A percentile compares a stretch with the other conserved stretches of the same genome.
Conservation (phyloP, 1,140 invertebrate species). For the Plodia interpunctella region DNA sequence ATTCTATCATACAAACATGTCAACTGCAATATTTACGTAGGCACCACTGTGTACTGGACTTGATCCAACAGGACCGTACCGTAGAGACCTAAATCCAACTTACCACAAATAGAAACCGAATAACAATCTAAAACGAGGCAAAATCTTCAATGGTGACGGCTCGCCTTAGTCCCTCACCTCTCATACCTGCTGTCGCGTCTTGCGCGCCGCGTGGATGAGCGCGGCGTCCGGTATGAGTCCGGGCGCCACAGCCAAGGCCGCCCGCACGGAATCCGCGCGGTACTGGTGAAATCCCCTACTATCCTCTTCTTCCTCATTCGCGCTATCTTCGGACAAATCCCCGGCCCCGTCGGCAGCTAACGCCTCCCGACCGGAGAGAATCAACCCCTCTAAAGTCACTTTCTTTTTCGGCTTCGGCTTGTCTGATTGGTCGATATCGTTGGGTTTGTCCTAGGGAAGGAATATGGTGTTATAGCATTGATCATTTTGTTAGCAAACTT, state of each 20-base stretch:
- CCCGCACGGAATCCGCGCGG: slow-evolving; percentile 66
- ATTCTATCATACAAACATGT: too few species aligned
- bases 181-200: slow-evolving; percentile 90
- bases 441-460: slow-evolving; percentile 35
- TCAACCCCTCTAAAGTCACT: slow-evolving; percentile 70
- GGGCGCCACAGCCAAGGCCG: slow-evolving; percentile 80
- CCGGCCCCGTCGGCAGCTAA: slow-evolving; percentile 84
- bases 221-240: slow-evolving; percentile 97
- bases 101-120: not conserved
- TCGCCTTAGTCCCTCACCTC: slow-evolving; percentile 66
- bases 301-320: slow-evolving; percentile 69
- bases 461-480: not conserved
- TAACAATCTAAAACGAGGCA: not conserved
- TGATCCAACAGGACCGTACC: too few species aligned
- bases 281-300: slow-evolving; percentile 62
- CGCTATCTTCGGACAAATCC: slow-evolving; percentile 85
- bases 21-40: too few species aligned
- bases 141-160: slow-evolving; percentile 25
- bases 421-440: slow-evolving; percentile 32
- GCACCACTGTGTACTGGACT: too few species aligned
- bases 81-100: not conserved
- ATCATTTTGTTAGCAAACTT: too few species aligned
- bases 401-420: slow-evolving; percentile 54
- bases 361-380: slow-evolving; percentile 89
- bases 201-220: slow-evolving; percentile 96